Percentiles rank a stretch among this genome's conserved stretches.
phyloP scores from a whole-genome alignment of 2,888 invertebrate genomes.

The Philaethria dido region DNA sequence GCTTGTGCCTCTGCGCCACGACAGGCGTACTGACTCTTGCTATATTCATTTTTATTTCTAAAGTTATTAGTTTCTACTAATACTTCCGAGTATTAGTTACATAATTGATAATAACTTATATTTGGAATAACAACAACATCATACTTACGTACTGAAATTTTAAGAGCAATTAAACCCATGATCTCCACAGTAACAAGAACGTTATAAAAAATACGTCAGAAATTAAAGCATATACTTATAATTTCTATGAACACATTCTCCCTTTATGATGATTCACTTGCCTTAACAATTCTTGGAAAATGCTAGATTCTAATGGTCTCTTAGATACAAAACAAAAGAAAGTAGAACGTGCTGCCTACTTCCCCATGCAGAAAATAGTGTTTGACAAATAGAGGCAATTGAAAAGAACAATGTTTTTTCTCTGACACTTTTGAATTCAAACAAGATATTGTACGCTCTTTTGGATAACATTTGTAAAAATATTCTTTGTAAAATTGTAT shows the following conservation, averaged over 20 bases:
- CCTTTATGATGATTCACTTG: constrained; percentile 10
- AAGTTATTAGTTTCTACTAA: too few species aligned
- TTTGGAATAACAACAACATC: too few species aligned
- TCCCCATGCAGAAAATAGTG: constrained; percentile 24
- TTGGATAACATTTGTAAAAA: not conserved
- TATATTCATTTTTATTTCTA: too few species aligned
- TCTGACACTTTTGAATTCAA: constrained; percentile 10
- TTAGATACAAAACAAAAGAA: constrained; percentile 24
- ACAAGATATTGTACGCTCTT: constrained; percentile 7
- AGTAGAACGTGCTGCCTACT: constrained; percentile 14
- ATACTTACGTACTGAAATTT: not conserved
- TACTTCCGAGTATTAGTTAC: too few species aligned
- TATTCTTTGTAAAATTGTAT: constrained; percentile 3
- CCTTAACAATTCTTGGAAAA: constrained; percentile 2
- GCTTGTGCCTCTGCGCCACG: too few species aligned
- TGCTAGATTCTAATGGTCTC: constrained; percentile 18
- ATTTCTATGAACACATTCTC: not conserved
- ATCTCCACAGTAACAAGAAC: not conserved
- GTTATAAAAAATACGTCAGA: not conserved
- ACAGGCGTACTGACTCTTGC: too few species aligned
- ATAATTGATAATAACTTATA: too few species aligned
- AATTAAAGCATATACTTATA: not conserved
- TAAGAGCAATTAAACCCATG: not conserved
- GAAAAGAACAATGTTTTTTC: constrained; percentile 28
- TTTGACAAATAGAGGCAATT: constrained; percentile 27